Percentiles rank a stretch among this genome's conserved stretches.
Conservation (phyloP, 1,140 invertebrate genomes). For the Glossosoma conforme region DNA sequence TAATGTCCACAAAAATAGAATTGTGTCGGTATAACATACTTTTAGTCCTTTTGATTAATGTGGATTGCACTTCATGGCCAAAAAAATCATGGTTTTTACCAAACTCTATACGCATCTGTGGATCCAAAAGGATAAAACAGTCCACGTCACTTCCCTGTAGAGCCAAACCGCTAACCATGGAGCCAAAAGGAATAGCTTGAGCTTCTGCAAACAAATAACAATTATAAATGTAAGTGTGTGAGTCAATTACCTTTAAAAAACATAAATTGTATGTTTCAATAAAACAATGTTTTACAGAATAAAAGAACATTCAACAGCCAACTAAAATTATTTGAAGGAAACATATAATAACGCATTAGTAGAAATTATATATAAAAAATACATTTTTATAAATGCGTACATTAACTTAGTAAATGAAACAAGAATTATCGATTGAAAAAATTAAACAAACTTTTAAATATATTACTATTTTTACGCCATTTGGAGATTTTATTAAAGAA, state of each 20-base stretch:
- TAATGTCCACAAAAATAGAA: constrained; percentile 49
- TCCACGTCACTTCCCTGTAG: constrained; percentile 63
- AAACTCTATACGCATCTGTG: neutral
- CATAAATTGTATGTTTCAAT: neutral
- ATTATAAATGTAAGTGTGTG: neutral
- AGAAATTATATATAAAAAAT: neutral
- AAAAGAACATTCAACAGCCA: neutral
- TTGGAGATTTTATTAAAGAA: neutral
- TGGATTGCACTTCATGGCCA: constrained; percentile 25
- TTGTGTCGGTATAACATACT: constrained; percentile 39
- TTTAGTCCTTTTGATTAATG: constrained; percentile 40
- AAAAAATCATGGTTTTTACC: neutral
- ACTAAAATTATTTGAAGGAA: too few relatives aligned
- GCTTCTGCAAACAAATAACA: constrained; percentile 36
- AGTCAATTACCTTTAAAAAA: constrained; percentile 1
- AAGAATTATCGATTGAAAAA: neutral
- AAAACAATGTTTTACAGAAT: neutral
- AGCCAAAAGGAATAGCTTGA: constrained; percentile 57
- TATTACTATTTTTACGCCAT: neutral
- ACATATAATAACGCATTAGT: too few relatives aligned
- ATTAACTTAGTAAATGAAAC: neutral
- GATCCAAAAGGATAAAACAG: constrained; percentile 50
- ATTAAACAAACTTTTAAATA: neutral
- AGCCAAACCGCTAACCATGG: constrained; percentile 59
- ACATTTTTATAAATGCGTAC: neutral